Base-by-base conservation (phyloP, 1,140 invertebrate genomes). In the Asobara japonica region DNA sequence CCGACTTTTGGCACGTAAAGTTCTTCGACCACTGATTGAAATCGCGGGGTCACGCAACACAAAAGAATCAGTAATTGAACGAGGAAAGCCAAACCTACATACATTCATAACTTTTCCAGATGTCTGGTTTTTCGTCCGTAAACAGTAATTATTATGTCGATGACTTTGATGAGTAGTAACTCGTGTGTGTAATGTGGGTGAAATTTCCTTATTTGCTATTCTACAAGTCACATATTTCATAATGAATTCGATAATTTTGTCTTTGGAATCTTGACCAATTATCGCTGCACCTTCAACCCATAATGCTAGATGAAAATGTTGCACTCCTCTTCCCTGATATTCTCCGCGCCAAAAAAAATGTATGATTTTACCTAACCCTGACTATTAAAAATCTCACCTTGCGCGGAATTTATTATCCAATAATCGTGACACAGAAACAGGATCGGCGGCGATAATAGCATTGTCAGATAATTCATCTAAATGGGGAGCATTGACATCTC, bases 341-440 rank as follows among this genome's bases (percentile, higher is more conserved):
- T 36, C 31, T 11, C 31, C 11, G 11, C 31, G 31, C 31, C 31
- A 36, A 36, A 36, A 36, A 11, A 30, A 64, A 73, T 77, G 38
- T 60, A 68, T 61, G 56, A 81, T 27, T 74, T 75, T 66, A 30
- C 80, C 78, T 33, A 80, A 60, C 6, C 68, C 11, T 25, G 74
- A 76, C 13, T 30, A 76, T 29, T 77, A 73, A 41, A 80, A 82
- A 18, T 79, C 74, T 27, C 80, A 70, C 56, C 75, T 76, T 30
- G 74, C 77, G 62, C 75, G 72, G 72, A 81, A 80, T 48, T 74
- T 80, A 45, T 76, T 79, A 8, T 80, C 72, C 41, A 80, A 75
- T 72, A 80, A 80, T 13, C 76, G 38, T 3, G 79, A 77, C 25
- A 71, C 67, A 16, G 74, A 78, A 30, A 80, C 74, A 3, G 78